Evolutionary conservation across 1,140 invertebrate species (phyloP), one percentile per base, ranked within the genome.

Genomic region (Nixonia krombeini): DNA sequence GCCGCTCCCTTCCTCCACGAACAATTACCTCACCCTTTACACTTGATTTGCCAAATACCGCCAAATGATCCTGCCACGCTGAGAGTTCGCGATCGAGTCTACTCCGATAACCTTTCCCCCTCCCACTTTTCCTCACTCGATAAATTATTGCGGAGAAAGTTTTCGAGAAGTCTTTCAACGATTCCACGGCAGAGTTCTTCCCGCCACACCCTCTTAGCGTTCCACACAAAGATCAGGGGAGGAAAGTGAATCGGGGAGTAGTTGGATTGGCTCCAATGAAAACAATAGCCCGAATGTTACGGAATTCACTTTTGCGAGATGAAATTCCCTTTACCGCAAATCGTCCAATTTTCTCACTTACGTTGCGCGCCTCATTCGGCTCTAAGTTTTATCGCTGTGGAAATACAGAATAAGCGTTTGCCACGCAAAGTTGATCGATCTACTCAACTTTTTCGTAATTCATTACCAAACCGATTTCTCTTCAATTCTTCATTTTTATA

Each of bases 61-160:
- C 42, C 63, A 66, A 57, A 68, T 64, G 56, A 72, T 67, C 52
- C 45, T 35, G 31, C 44, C 16, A 45, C 63, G 35, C 31, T 53
- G 46, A 72, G 59, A 57, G 56, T 65, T 53, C 37, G 42, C 47
- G 35, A 71, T 69, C 52, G 42, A 61, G 16, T 38, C 33, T 40
- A 38, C 37, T 38, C 23, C 47, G 33, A 38, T 40, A 50, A 50
- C 44, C 46, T 25, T 57, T 21, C 16, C 38, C 28, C n/a, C 16
- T 17, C 18, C 35, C 12, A 15, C 35, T 40, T 40, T 40, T 6
- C 15, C 13, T 18, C 37, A 15, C 15, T 17, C 63, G 52, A 71
- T 79, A 72, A 79, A 64, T 78, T 76, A 79, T 74, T 46, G 41
- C 65, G 42, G 56, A 59, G 44, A 74, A 79, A 78, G 63, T 79